Conservation (phyloP, 2,888 invertebrate species). For the Quadriops clusia region DNA sequence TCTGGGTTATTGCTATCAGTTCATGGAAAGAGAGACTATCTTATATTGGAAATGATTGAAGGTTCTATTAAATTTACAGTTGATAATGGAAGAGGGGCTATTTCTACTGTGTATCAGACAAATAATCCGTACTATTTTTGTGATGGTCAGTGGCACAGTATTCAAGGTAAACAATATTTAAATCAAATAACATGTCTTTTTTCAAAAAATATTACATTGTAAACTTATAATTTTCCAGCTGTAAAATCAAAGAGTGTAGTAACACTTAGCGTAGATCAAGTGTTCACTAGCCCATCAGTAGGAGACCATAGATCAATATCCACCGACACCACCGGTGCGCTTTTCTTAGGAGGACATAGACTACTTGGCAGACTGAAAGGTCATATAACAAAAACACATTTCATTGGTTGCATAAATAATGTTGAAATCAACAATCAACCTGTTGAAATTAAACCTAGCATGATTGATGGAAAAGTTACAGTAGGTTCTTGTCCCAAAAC, state of each 20-base stretch:
- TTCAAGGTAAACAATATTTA: constrained; percentile 66
- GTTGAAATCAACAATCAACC: constrained; percentile 48
- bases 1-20: constrained; percentile 80
- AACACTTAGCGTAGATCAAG: constrained; percentile 74
- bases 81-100: constrained; percentile 71
- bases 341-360: constrained; percentile 86
- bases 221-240: constrained; percentile 41
- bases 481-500: constrained; percentile 70
- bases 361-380: constrained; percentile 45
- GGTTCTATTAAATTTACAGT: constrained; percentile 75
- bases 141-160: constrained; percentile 91
- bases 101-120: constrained; percentile 59
- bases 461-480: constrained; percentile 61
- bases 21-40: constrained; percentile 69
- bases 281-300: constrained; percentile 59
- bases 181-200: constrained; percentile 1
- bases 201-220: no score
- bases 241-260: constrained; percentile 86
- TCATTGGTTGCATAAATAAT: constrained; percentile 69
- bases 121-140: constrained; percentile 62
- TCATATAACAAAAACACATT: constrained; percentile 57
- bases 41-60: constrained; percentile 78
- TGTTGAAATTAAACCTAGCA: constrained; percentile 41
- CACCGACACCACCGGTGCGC: constrained; percentile 71
- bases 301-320: constrained; percentile 47